Percentiles rank a stretch among this genome's conserved stretches.
phyloP scores from a whole-genome alignment of 2,113 vertebrate species.

The Macroglossus sobrinus region DNA sequence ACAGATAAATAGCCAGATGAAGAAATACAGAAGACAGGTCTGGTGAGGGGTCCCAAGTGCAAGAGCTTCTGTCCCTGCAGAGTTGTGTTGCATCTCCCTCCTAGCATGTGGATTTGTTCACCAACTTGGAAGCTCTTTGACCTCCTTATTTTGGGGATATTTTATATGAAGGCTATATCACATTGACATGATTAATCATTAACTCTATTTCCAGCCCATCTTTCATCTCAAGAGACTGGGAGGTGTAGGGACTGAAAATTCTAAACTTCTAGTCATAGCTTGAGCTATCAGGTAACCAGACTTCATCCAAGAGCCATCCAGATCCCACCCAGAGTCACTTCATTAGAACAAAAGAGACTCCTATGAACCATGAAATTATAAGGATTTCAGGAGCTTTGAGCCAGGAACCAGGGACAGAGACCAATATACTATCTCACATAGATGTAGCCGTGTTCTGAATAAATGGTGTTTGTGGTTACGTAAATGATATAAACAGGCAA shows the following conservation, averaged over 20 bases:
- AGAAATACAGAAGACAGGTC: too few relatives aligned
- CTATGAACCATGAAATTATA: neutral
- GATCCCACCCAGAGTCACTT: neutral
- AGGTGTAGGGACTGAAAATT: neutral
- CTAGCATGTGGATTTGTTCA: neutral
- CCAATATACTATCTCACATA: neutral
- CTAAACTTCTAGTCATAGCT: neutral
- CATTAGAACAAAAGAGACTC: neutral
- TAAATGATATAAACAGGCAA: neutral
- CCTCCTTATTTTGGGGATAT: neutral
- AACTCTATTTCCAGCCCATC: neutral
- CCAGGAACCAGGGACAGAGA: neutral
- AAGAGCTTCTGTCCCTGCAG: neutral
- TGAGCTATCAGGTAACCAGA: neutral
- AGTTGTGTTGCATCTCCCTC: neutral
- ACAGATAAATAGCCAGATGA: neutral
- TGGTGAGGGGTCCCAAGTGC: neutral
- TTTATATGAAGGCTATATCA: neutral
- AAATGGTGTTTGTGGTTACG: neutral
- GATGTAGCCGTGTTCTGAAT: neutral
- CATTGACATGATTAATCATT: neutral
- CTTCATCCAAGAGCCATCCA: neutral
- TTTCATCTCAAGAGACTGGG: neutral
- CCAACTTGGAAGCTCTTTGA: neutral
- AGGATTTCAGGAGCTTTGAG: neutral